Evolutionary conservation across 2,888 invertebrate species (phyloP), one percentile per base, ranked within the genome.

Genomic region (Digitonthophagus gazella): DNA sequence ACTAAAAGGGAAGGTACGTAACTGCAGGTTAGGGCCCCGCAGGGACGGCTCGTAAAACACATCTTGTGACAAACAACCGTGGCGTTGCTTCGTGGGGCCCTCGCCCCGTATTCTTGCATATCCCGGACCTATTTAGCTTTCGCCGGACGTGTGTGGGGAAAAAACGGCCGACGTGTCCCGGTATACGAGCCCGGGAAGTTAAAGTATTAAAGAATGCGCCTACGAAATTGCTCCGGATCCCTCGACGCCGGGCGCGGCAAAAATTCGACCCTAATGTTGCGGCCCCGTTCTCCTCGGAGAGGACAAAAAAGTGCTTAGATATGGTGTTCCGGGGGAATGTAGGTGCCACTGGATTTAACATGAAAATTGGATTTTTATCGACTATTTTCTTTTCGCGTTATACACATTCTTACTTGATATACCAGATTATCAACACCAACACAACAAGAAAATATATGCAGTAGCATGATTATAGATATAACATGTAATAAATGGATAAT

Each of bases 1-100:
- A 77, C 81, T 82, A 81, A 82, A 81, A 82, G 81, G 80, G 81
- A 82, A 81, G 79, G 80, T 81, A 80, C 79, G 81, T 82, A 82
- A 81, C 80, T 75, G 80, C 78, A 82, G 82, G 82, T 82, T 82
- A 82, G 81, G 79, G 79, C 78, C 81, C 82, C 82, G 80, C 74
- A 74, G 82, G 82, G 83, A 82, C 80, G 75, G 78, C 78, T 82
- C 82, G 82, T 83, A 83, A 83, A 79, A 83, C 81, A 81, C 80
- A 78, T 80, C 80, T 78, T 78, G 80, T 81, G 82, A 81, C 81
- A 81, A 82, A 82, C 78, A 80, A 69, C 71, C 66, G 58, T 58
- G 58, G 20, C 66, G 20, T 65, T 68, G 19, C 16, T 16, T 57
- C 57, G 57, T 20, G 18, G 61, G 61, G 5, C 61, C 61, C 20